Evolutionary conservation across 2,888 invertebrate genomes (phyloP), one percentile per base, ranked within the genome.

Genomic region (Cephus pygmeus): DNA sequence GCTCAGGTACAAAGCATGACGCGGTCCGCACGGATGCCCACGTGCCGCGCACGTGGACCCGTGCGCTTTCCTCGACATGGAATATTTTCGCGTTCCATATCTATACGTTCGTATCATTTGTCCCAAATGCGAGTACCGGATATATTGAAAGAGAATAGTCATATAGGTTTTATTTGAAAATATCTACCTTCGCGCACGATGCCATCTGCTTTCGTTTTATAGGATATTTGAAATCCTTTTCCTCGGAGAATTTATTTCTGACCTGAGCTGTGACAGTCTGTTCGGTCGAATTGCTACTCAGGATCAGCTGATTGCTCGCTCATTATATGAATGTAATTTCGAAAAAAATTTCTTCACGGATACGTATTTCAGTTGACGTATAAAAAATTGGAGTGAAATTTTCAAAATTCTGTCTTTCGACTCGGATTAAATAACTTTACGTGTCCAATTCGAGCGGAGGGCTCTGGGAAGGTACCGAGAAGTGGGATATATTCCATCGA

Each of bases 11-110:
- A 74, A 74, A 74, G 74, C 11, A 30, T 74, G 36, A 74, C 12
- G 30, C 74, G 35, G 35, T 74, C 36, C 74, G 74, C 74, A 36
- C 74, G 74, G 23, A 74, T 35, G 74, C 23, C 12, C 74, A 23
- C 9, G 34, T 36, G 74, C 74, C 9, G 35, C 35, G 15, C 74
- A 74, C 34, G 36, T 35, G 34, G 35, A 34, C 74, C 35, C 35
- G 35, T 23, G 35, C 35, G 1, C 74, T 3, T 74, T 35, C 71
- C 33, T 31, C 3, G 71, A 31, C 31, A 12, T n/a, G 3, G 31
- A 31, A 69, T 71, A 12, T 31, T 23, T 23, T 34, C 31, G 9
- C 9, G 12, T 56, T 56, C 2, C 9, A 23, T 23, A 56, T 15
- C 23, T 56, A 23, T 56, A 56, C 6, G 23, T 56, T 9, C 1